phyloP scores from a whole-genome alignment of 2,113 vertebrate genomes.

The Chaenogobius annularis region DNA sequence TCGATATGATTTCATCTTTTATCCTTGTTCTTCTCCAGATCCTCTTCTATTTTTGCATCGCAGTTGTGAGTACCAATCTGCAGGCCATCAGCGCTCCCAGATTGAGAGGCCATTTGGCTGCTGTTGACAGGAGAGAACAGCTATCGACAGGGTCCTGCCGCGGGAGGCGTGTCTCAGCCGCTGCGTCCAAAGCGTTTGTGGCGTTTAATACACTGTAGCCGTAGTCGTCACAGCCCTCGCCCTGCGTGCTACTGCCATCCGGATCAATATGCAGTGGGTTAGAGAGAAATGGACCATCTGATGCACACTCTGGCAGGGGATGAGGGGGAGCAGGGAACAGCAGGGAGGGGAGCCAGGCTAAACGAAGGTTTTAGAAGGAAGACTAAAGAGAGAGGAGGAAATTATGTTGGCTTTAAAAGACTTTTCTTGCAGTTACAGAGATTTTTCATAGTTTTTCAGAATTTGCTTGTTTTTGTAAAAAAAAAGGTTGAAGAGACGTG shows the following conservation, averaged over 20 bases:
- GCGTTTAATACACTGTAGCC: conserved; percentile 81
- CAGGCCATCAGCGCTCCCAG: conserved; percentile 58
- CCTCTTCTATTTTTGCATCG: conserved; percentile 40
- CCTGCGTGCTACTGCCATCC: conserved; percentile 70
- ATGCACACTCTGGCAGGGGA: conserved; percentile 69
- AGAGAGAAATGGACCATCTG: conserved; percentile 76
- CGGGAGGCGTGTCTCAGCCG: conserved; percentile 73
- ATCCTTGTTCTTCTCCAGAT: conserved; percentile 14
- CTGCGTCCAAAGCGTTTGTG: conserved; percentile 78
- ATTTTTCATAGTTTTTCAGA: background rate
- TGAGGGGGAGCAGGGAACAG: conserved; percentile 52
- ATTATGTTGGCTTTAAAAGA: conserved; percentile 63
- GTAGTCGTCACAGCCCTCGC: conserved; percentile 68
- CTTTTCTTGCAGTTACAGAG: background rate
- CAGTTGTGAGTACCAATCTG: conserved; percentile 54
- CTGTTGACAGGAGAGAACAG: conserved; percentile 78
- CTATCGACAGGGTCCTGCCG: conserved; percentile 77
- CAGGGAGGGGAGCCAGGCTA: conserved; percentile 40
- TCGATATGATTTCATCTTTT: conserved; percentile 31
- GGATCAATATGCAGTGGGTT: conserved; percentile 78
- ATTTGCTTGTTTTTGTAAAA: background rate
- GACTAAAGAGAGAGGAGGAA: conserved; percentile 56
- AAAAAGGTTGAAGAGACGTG: background rate
- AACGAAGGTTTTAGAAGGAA: conserved; percentile 42
- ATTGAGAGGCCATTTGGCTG: conserved; percentile 76